phyloP scores from a whole-genome alignment of 2,888 invertebrate species.

The Pterobdella sp. region DNA sequence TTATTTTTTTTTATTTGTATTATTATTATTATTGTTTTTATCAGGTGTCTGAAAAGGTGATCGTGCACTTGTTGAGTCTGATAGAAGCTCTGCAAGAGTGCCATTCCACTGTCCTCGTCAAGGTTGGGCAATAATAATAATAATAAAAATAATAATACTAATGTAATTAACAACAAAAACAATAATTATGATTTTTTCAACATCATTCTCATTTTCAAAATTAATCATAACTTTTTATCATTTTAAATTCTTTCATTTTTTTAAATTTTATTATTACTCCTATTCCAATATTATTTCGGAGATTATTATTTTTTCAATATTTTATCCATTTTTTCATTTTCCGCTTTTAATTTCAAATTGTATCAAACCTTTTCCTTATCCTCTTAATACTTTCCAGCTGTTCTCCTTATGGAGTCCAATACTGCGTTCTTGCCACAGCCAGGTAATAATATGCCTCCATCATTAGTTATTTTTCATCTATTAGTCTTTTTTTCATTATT shows the following conservation, averaged over 20 bases:
- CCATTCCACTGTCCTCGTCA: constrained; percentile 81
- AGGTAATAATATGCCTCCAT: constrained; percentile 57
- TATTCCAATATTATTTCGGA: too few relatives aligned
- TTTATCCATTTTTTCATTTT: not conserved
- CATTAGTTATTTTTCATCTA: too few relatives aligned
- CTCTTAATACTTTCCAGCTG: constrained; percentile 48
- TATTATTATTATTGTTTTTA: not conserved
- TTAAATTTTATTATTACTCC: too few relatives aligned
- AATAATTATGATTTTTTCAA: not conserved
- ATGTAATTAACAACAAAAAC: not conserved
- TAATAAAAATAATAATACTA: not conserved
- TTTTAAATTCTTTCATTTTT: too few relatives aligned
- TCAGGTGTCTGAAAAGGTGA: constrained; percentile 92
- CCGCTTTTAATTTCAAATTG: not conserved
- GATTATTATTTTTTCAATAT: constrained; percentile 1
- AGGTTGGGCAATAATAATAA: constrained; percentile 54
- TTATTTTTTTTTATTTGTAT: not conserved
- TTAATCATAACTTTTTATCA: not conserved
- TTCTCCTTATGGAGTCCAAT: constrained; percentile 93
- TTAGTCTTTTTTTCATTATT: not conserved
- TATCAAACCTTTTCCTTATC: not conserved
- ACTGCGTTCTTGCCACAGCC: constrained; percentile 77
- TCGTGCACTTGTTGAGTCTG: constrained; percentile 86
- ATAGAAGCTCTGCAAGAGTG: constrained; percentile 90
- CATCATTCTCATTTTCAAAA: not conserved